Base-by-base conservation (phyloP, 2,888 invertebrate species). In the Dendrolimus houi region DNA sequence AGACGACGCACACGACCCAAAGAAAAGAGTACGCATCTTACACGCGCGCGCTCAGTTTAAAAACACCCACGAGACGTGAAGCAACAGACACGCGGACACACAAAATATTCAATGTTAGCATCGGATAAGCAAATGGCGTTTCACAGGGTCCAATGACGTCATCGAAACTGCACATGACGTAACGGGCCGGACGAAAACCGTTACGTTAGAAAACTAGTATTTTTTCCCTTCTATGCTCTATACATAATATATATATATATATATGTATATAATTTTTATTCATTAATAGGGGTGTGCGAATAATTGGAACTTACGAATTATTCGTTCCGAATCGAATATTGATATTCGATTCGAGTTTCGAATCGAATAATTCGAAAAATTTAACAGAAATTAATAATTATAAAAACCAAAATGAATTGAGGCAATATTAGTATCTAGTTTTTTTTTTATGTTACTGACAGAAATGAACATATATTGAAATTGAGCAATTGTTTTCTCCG, bases 191-290 rank as follows among this genome's bases (percentile, higher is more conserved):
- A 47, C 47, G 47, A 8, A 10, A 47, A 47, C 47, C 47, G 29
- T 47, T 47, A 10, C 47, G 47, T 47, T 17, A 17, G 2, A 47
- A 7, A 53, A 9, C 53, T 13, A 14, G 53, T 53, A 0, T 53
- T 53, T 53, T 10, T 8, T 3, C 9, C n/a, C 17, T 10, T 29
- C 12, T 40, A 52, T 52, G 55, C 52, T 12, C 55, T 52, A 47
- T 52, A 47, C 55, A 14, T 14, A 29, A 41, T 17, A 54, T n/a
- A 6, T 41, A 14, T 14, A n/a, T 59, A 54, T 57, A 53, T 53
- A 53, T 53, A 53, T 13, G 7, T 53, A 12, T 53, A 53, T n/a
- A n/a, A n/a, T n/a, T n/a, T n/a, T n/a, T n/a, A n/a, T n/a, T n/a
- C n/a, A n/a, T n/a, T n/a, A n/a, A n/a, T n/a, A n/a, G n/a, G n/a